phyloP scores from a whole-genome alignment of 2,888 invertebrate genomes.

The Peribatodes rhomboidaria region DNA sequence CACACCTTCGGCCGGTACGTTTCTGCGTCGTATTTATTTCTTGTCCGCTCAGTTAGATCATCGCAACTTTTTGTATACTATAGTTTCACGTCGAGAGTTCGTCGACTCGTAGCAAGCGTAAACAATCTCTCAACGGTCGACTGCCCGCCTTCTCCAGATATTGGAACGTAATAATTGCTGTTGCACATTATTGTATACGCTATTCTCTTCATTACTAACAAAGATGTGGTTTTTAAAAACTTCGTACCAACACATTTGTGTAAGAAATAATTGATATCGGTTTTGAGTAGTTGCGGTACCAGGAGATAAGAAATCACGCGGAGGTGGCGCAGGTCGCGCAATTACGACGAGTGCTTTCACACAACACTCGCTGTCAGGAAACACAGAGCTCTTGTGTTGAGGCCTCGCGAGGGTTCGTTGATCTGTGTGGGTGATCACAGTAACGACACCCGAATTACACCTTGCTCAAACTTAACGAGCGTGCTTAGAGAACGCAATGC shows the following conservation, averaged over 20 bases:
- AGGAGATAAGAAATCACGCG: conserved; percentile 47
- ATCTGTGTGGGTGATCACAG: conserved; percentile 29
- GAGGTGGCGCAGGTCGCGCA: conserved; percentile 41
- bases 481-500: conserved; percentile 25
- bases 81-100: conserved; percentile 30
- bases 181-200: not conserved
- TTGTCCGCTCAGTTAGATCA: conserved; percentile 25
- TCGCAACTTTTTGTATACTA: conserved; percentile 23
- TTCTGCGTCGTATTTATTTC: conserved; percentile 24
- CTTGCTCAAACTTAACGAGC: conserved; percentile 23
- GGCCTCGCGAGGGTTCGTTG: conserved; percentile 27
- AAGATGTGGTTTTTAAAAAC: not conserved
- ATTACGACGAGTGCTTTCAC: conserved; percentile 38
- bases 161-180: conserved; percentile 19
- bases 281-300: conserved; percentile 25
- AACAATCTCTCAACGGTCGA: conserved; percentile 34
- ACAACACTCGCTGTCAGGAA: conserved; percentile 37
- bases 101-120: conserved; percentile 36
- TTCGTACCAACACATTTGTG: not conserved
- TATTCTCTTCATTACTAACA: not conserved
- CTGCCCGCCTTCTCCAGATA: conserved; percentile 25
- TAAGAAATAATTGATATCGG: conserved; percentile 4
- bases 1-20: not conserved
- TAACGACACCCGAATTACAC: conserved; percentile 19
- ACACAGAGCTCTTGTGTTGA: conserved; percentile 31